A percentile compares a stretch with the other conserved stretches of the same genome.
Evolutionary conservation across 2,888 invertebrate species (phyloP).

Genomic region (Yponomeuta evonymella): DNA sequence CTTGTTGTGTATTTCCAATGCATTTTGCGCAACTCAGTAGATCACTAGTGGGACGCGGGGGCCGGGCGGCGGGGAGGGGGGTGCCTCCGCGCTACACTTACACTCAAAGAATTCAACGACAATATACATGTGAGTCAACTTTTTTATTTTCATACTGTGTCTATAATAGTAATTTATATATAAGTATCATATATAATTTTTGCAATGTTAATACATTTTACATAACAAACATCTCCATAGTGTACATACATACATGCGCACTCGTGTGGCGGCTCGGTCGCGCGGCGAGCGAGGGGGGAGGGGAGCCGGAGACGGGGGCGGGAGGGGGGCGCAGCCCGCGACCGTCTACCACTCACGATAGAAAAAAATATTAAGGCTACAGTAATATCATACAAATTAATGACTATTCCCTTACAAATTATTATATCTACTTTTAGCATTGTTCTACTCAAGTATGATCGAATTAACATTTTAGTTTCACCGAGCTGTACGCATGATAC

Average conservation of each 20-base stretch:
- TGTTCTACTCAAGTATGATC: conserved; percentile 71
- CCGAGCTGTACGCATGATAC: conserved; percentile 61
- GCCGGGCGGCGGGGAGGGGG: conserved; percentile 20
- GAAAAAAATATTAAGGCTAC: conserved; percentile 71
- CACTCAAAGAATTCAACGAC: conserved; percentile 62
- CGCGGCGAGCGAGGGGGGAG: conserved; percentile 22
- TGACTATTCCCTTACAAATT: conserved; percentile 76
- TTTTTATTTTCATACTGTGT: conserved; percentile 75
- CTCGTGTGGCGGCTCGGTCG: conserved; percentile 40
- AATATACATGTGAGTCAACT: conserved; percentile 67
- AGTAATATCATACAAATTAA: conserved; percentile 77
- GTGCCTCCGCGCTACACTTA: conserved; percentile 43
- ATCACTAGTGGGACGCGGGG: conserved; percentile 18
- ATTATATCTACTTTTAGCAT: conserved; percentile 72
- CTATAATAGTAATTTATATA: conserved; percentile 76
- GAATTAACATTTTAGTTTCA: conserved; percentile 55
- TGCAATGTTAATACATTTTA: conserved; percentile 76
- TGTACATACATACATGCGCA: conserved; percentile 67
- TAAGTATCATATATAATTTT: conserved; percentile 75
- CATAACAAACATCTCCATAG: conserved; percentile 73
- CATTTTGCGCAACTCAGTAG: conserved; percentile 50
- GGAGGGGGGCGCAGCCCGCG: conserved; percentile 23
- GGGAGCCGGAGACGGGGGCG: conserved; percentile 4
- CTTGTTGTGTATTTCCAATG: conserved; percentile 66
- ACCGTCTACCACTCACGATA: conserved; percentile 59